phyloP scores from a whole-genome alignment of 2,797 vertebrate genomes.

The Leptoclinus maculatus region DNA sequence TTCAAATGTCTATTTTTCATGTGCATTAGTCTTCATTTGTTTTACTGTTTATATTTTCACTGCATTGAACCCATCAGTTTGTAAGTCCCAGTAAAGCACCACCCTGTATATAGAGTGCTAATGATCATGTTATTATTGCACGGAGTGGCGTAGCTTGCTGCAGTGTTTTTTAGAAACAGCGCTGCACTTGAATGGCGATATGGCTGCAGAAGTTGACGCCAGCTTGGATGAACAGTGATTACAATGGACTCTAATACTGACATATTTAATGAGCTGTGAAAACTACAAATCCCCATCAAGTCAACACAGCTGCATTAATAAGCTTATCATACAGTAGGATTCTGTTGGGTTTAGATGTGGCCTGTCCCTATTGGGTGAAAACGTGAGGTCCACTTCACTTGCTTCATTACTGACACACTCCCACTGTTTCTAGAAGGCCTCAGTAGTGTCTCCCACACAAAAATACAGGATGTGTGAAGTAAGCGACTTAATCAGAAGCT shows the following conservation, averaged over 20 bases:
- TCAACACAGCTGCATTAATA: not conserved
- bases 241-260: not conserved
- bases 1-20: not conserved
- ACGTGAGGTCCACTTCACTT: not conserved
- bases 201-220: not conserved
- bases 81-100: not conserved
- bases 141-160: not conserved
- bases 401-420: not conserved
- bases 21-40: not conserved
- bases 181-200: not conserved
- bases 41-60: not conserved
- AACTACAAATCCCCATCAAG: not conserved
- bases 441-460: not conserved
- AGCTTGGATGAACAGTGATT: not conserved
- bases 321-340: not conserved
- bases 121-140: not conserved
- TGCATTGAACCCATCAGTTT: not conserved
- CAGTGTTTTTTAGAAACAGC: not conserved
- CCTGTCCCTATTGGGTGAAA: not conserved
- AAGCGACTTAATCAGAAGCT: not conserved
- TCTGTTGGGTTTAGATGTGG: not conserved
- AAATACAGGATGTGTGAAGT: not conserved
- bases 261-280: not conserved
- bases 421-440: not conserved
- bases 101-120: rapidly evolving